phyloP scores from a whole-genome alignment of 2,797 vertebrate species.

The Betta splendens region DNA sequence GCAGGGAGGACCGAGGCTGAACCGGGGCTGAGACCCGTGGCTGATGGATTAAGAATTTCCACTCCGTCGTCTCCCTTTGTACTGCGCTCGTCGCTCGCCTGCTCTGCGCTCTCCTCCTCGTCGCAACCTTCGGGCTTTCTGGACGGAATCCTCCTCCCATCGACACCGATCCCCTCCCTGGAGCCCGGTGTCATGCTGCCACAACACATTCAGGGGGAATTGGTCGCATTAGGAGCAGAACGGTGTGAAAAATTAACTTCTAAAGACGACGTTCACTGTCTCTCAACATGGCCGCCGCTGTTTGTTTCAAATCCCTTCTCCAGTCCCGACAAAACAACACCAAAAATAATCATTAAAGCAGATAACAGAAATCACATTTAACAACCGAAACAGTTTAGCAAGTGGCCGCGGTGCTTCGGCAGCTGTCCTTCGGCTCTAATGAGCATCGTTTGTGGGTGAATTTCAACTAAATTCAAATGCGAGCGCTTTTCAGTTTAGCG shows the following conservation, averaged over 20 bases:
- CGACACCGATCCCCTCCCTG: conserved; percentile 89
- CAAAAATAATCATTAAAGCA: conserved; percentile 68
- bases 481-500: conserved; percentile 85
- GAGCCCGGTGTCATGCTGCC: conserved; percentile 97
- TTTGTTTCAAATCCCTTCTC: conserved; percentile 97
- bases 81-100: conserved; percentile 90
- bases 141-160: conserved; percentile 89
- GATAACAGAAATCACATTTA: conserved; percentile 28
- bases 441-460: conserved; percentile 45
- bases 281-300: conserved; percentile 99
- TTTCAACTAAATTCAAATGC: conserved; percentile 79
- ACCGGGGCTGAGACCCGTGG: conserved; percentile 75
- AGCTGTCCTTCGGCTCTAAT: conserved; percentile 39
- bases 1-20: conserved; percentile 75
- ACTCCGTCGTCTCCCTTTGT: conserved; percentile 93
- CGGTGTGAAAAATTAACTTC: conserved; percentile 82
- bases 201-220: conserved; percentile 64
- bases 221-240: conserved; percentile 65
- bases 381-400: conserved; percentile 16
- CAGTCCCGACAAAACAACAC: conserved; percentile 90
- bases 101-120: conserved; percentile 88
- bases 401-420: conserved; percentile 11
- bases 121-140: conserved; percentile 91
- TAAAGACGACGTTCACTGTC: conserved; percentile 85
- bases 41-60: conserved; percentile 83